Percentiles rank a stretch among this genome's conserved stretches.
These are phyloP conservation scores for Thecophora atra DNA, from an alignment of 2,888 invertebrate species.

Conservation along the genomic window DNA sequence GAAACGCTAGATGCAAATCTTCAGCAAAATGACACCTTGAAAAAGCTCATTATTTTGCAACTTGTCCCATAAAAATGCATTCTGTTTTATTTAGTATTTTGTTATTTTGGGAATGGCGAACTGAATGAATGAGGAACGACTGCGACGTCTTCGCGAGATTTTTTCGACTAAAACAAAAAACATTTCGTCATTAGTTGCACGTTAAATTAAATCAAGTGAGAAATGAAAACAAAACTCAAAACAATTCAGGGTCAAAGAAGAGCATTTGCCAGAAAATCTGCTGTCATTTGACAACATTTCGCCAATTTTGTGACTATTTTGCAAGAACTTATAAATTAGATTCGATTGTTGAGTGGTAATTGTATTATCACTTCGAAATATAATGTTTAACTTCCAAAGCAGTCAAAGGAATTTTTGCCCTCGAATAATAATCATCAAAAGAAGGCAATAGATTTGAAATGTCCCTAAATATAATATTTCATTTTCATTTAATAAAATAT, in stretches of 20 bases:
- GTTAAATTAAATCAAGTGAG: constrained; percentile 12
- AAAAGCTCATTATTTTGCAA: constrained; percentile 32
- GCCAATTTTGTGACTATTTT: background rate
- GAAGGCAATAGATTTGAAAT: no score
- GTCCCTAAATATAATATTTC: no score
- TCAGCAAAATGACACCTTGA: constrained; percentile 23
- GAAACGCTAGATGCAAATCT: constrained; percentile 35
- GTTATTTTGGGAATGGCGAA: constrained; percentile 20
- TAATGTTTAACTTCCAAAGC: no score
- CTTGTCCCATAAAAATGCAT: constrained; percentile 29
- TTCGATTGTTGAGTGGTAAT: no score
- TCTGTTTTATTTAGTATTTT: constrained; percentile 13
- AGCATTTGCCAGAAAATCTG: background rate
- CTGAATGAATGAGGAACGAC: constrained; percentile 22
- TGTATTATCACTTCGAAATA: no score
- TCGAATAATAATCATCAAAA: no score
- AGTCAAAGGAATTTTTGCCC: no score
- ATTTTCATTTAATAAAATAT: no score
- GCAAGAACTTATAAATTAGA: background rate
- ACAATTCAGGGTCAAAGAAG: background rate
- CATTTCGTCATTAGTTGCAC: constrained; percentile 19
- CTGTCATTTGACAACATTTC: background rate
- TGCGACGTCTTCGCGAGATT: background rate
- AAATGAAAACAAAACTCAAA: background rate
- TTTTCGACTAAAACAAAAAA: background rate